Base-by-base conservation (phyloP, 2,797 vertebrate species). In the Brachyrhaphis roseni region DNA sequence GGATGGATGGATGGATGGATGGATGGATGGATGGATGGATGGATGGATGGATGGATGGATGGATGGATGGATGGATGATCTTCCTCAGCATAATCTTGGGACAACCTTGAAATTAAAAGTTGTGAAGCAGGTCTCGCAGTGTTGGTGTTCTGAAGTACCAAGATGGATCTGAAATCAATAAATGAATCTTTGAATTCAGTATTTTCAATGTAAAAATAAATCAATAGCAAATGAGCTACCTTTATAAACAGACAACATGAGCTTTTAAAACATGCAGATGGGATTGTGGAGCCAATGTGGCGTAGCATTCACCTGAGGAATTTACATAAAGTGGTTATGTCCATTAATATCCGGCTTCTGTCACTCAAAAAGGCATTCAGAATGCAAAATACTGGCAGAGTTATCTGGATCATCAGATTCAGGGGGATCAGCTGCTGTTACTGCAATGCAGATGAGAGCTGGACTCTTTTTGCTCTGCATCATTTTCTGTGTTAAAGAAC, bases 101-200 rank as follows among this genome's bases (percentile, higher is more conserved):
- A 79, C 72, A 71, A 41, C 70, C 80, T 85, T 90, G 34, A 79
- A 88, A 91, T 88, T 80, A 86, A 11, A 23, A 39, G 62, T 18
- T 39, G 34, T 62, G 36, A 68, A 68, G 18, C 36, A 68, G 62
- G 8, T 8, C 6, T 34, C 18, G 7, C 28, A 34, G 16, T 68
- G 64, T 11, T 68, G 6, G 8, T 13, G 18, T 68, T 68, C 20
- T 39, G 3, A 7, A 16, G n/a, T 36, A 34, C 59, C 31, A 18
- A 66, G 18, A 39, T 66, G 34, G 18, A 66, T 39, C 34, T 66
- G 16, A 68, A 41, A 68, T 68, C 23, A 23, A 41, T 41, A 41
- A 26, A 26, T 68, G 3, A 39, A 41, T 41, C 64, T 23, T 41
- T 41, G 20, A 39, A 1, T 68, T 20, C 64, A 68, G 10, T 64